A percentile compares a stretch with the other conserved stretches of the same genome.
These are phyloP conservation scores for Periophthalmodon schlosseri DNA, from an alignment of 2,113 vertebrate genomes.

Conservation along the genomic window DNA sequence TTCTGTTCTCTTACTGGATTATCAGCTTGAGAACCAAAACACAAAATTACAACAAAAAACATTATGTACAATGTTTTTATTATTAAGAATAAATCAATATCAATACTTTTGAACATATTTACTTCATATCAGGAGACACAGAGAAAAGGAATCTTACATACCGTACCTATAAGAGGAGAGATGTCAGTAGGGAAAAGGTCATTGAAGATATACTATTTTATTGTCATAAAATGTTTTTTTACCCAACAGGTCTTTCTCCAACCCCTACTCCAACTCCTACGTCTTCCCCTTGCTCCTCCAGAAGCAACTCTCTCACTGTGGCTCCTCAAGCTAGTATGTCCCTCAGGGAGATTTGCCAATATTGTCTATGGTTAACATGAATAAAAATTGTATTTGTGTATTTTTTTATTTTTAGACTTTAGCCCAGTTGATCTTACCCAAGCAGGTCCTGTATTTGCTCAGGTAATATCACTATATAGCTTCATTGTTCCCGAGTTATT, in stretches of 20 bases:
- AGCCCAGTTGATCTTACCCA: slow-evolving; percentile 63
- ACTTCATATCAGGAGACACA: not conserved
- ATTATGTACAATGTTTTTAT: no score
- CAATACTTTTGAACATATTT: no score
- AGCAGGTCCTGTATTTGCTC: slow-evolving; percentile 59
- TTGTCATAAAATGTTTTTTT: not conserved
- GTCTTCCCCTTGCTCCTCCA: slow-evolving; percentile 79
- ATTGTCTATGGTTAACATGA: not conserved
- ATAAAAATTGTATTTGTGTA: slow-evolving; percentile 13
- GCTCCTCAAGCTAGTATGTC: slow-evolving; percentile 76
- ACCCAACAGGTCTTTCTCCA: slow-evolving; percentile 76
- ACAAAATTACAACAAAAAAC: no score
- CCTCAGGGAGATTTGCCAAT: not conserved
- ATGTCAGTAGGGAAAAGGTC: not conserved
- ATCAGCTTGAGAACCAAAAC: no score
- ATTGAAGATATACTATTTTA: not conserved
- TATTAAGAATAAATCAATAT: no score
- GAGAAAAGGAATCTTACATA: not conserved
- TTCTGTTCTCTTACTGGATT: no score
- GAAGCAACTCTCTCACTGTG: slow-evolving; percentile 78
- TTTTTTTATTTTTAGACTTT: slow-evolving; percentile 56
- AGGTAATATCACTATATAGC: slow-evolving; percentile 76
- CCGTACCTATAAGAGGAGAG: not conserved
- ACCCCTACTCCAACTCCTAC: slow-evolving; percentile 73
- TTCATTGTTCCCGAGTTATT: not conserved